Percentiles rank a stretch among this genome's conserved stretches.
Conservation (phyloP, 2,888 invertebrate species). For the Galerucella calmariensis region DNA sequence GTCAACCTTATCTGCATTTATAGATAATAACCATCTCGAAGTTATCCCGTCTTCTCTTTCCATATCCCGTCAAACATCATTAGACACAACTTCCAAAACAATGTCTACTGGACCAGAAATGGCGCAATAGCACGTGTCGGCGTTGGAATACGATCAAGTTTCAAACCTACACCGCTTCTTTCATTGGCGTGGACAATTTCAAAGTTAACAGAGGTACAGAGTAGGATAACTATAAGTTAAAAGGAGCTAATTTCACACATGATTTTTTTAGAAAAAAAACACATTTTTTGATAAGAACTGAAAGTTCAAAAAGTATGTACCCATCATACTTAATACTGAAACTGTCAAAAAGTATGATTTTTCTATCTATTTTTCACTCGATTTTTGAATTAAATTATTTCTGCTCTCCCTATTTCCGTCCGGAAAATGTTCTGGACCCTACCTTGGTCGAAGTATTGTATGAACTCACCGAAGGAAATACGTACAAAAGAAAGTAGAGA, state of each 20-base stretch:
- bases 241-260: background rate
- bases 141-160: constrained; percentile 20
- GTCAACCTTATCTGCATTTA: background rate
- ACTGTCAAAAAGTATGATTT: too few relatives aligned
- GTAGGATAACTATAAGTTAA: background rate
- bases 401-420: too few relatives aligned
- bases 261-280: too few relatives aligned
- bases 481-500: too few relatives aligned
- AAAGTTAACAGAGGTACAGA: background rate
- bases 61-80: constrained; percentile 22
- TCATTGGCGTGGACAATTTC: background rate
- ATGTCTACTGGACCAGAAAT: constrained; percentile 32
- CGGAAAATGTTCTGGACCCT: too few relatives aligned
- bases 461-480: too few relatives aligned
- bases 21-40: background rate
- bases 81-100: constrained; percentile 27
- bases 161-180: background rate
- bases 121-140: constrained; percentile 10
- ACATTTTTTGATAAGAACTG: too few relatives aligned
- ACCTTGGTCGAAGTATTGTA: too few relatives aligned
- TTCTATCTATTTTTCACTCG: too few relatives aligned
- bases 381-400: too few relatives aligned
- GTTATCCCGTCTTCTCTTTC: background rate
- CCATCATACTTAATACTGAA: too few relatives aligned
- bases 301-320: too few relatives aligned